These are phyloP conservation scores for Temnothorax rugatulus DNA, from an alignment of 2,888 invertebrate genomes.

Conservation along the genomic window DNA sequence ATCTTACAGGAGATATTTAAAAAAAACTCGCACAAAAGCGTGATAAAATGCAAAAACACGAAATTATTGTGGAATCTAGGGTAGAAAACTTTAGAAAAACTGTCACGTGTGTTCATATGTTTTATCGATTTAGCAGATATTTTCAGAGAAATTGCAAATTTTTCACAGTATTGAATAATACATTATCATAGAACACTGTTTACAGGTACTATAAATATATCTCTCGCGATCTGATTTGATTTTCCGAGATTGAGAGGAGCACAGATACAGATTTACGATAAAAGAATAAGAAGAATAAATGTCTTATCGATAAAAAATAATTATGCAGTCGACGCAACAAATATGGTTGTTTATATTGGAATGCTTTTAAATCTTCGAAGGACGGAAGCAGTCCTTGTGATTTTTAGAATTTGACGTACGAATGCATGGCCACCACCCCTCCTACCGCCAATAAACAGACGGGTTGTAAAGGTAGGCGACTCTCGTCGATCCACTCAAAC, in stretches of 20 bases:
- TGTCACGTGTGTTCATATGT: not conserved
- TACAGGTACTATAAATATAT: constrained; percentile 4
- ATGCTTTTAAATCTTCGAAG: constrained; percentile 80
- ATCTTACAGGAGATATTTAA: not conserved
- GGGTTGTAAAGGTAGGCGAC: constrained; percentile 82
- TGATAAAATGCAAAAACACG: constrained; percentile 12
- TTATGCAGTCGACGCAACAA: constrained; percentile 70
- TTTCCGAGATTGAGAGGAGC: not conserved
- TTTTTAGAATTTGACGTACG: constrained; percentile 54
- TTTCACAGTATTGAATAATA: not conserved
- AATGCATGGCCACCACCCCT: constrained; percentile 43
- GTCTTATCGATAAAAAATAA: constrained; percentile 67
- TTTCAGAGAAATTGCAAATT: constrained; percentile 14
- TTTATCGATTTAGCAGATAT: not conserved
- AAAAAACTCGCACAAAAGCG: not conserved
- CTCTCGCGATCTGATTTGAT: not conserved
- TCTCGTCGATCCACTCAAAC: constrained; percentile 59
- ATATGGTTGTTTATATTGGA: constrained; percentile 80
- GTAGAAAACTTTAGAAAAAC: not conserved
- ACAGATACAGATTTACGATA: not conserved
- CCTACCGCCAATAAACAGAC: constrained; percentile 78
- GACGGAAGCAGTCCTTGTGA: constrained; percentile 23
- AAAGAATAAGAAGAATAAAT: constrained; percentile 2
- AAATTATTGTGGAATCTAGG: not conserved
- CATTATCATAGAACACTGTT: not conserved